Base-by-base conservation (phyloP, 2,888 invertebrate species). In the Bellardia pandia region DNA sequence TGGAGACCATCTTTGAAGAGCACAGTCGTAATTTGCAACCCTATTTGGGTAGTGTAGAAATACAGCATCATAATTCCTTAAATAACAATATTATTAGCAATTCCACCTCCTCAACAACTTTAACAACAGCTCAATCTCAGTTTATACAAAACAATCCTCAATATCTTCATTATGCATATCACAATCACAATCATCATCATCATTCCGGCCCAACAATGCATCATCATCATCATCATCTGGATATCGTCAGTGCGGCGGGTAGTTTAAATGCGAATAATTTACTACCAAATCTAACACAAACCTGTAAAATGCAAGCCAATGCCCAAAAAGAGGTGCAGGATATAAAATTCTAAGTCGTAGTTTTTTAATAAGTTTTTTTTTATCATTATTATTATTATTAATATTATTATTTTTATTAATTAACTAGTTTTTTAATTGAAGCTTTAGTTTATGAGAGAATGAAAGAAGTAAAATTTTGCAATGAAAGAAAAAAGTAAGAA, bases 321-420 rank as follows among this genome's bases (percentile, higher is more conserved):
- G 97, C 97, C 78, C 97, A 97, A 90, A 97, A 97, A 90, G 98
- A 98, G 93, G 96, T 97, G 90, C 95, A 97, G 90, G 97, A 98
- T 94, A 96, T 98, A 89, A 96, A 96, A 94, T 97, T 97, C 94
- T 96, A 94, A 94, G 89, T 89, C 89, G 88, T 87, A 82, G 85
- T 60, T 85, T 81, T 78, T 83, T 72, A 69, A 77, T 75, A 80
- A 83, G 68, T 60, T 76, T 76, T 68, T 69, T 86, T 64, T 74
- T 78, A 62, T 53, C 68, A 60, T 86, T 33, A 64, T 81, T 82
- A 60, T 68, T 74, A 60, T 80, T 80, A 74, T 77, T 48, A 76
- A 23, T 80, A 60, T 48, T 77, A 58, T 75, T 79, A 62, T 37
- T 74, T 81, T 77, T 85, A 64, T 71, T 74, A 79, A 78, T 62